Base-by-base conservation (phyloP, 2,888 invertebrate species). In the Pristionchus arcanus region DNA sequence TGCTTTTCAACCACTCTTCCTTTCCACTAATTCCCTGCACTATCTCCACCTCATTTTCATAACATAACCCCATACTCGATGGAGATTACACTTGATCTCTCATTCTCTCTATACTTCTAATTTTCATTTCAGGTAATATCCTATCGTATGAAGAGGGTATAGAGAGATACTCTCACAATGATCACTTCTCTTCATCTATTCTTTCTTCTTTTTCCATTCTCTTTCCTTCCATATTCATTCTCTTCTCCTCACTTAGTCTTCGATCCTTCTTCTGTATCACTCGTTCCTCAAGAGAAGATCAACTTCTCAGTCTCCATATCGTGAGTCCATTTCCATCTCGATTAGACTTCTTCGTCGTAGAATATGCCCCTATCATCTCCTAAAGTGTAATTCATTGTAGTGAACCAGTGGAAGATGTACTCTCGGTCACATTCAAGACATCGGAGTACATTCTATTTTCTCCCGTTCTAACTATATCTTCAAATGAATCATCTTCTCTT, bases 41-140 rank as follows among this genome's bases (percentile, higher is more conserved):
- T 84, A 84, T 84, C 84, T 53, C 49, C 85, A 34, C 25, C 63
- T 87, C 68, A 66, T 87, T 66, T 66, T 87, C 63, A 49, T 53
- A 66, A 49, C 63, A 87, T 66, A 28, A 21, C 19, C 84, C 53
- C 55, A 55, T 28, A 16, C 49, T 21, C 77, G 3, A 49, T 81
- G 4, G 49, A 84, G 55, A 84, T 53, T 84, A 16, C 11, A 81
- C 19, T 49, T 2, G 71, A 15, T 31, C 19, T 31, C n/a, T 55
- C 74, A 49, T 28, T 28, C 42, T 53, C 87, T 74, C 53, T 74
- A 31, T 42, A 66, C 19, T 87, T 49, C 19, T 74, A 55, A 21
- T 87, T 66, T 34, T 74, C 71, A 28, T 74, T 49, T 16, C 87
- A 55, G 66, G 25, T 87, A 25, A 31, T 34, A 15, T 19, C 55